phyloP scores from a whole-genome alignment of 2,113 vertebrate genomes.

The Chloropsis cyanopogon region DNA sequence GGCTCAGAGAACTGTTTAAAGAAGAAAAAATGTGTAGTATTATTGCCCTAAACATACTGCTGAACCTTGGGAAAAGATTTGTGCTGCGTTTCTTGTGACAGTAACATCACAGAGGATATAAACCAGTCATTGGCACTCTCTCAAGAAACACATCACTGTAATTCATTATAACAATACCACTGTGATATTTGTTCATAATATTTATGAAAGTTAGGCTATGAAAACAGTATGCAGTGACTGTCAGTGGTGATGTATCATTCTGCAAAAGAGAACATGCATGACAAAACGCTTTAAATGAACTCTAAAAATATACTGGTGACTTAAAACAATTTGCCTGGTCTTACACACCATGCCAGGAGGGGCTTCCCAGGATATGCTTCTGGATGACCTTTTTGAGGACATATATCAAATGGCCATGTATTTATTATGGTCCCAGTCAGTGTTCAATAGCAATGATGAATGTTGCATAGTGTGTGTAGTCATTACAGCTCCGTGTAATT shows the following conservation, averaged over 20 bases:
- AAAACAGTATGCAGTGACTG: constrained; percentile 67
- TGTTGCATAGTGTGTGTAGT: neutral
- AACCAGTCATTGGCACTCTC: constrained; percentile 73
- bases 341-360: neutral
- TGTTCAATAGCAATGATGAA: constrained; percentile 22
- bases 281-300: constrained; percentile 64
- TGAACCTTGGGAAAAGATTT: constrained; percentile 67
- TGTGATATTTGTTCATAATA: constrained; percentile 73
- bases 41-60: constrained; percentile 64
- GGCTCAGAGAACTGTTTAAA: constrained; percentile 14
- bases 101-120: constrained; percentile 68
- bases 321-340: constrained; percentile 19
- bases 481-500: neutral
- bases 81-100: constrained; percentile 69
- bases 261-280: constrained; percentile 42
- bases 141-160: constrained; percentile 75
- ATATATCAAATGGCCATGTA: constrained; percentile 37
- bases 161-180: constrained; percentile 71
- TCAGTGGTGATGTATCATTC: constrained; percentile 68
- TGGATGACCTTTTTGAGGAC: constrained; percentile 36
- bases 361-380: constrained; percentile 47
- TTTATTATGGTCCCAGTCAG: constrained; percentile 35
- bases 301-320: constrained; percentile 44
- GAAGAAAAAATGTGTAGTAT: neutral
- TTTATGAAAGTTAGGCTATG: constrained; percentile 74